Conservation (phyloP, 2,888 invertebrate genomes). For the Globia sparganii region DNA sequence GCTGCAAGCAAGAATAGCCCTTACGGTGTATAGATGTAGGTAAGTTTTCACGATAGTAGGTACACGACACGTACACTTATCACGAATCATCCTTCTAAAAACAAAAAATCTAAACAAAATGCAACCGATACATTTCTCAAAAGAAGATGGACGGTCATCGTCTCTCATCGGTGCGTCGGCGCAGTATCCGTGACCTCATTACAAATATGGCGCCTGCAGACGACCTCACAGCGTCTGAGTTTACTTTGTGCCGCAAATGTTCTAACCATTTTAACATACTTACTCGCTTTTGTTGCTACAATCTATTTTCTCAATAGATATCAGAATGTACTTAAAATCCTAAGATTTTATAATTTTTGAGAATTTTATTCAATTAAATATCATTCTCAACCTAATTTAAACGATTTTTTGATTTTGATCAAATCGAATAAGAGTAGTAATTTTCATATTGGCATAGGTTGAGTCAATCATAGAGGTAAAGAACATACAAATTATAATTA, state of each 20-base stretch:
- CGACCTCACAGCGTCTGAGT: conserved; percentile 77
- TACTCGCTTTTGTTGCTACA: conserved; percentile 46
- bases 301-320: no score
- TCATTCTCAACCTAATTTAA: neutral
- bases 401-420: neutral
- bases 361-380: neutral
- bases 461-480: no score
- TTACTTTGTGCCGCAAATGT: conserved; percentile 71
- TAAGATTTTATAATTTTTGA: neutral
- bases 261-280: conserved; percentile 48
- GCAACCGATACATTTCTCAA: conserved; percentile 48
- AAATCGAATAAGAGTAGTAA: neutral
- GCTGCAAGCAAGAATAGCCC: no score
- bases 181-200: conserved; percentile 85
- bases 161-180: conserved; percentile 73
- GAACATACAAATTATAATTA: no score
- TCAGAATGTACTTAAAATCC: neutral
- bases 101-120: conserved; percentile 30
- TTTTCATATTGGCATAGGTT: no score
- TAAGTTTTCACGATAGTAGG: no score
- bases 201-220: conserved; percentile 78
- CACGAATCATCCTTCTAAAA: neutral
- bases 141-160: conserved; percentile 59
- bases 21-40: no score
- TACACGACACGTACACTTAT: no score